Evolutionary conservation across 92 coral and sea anemone species (phyloP).

Genomic region (Umimayanthus kanabou): DNA sequence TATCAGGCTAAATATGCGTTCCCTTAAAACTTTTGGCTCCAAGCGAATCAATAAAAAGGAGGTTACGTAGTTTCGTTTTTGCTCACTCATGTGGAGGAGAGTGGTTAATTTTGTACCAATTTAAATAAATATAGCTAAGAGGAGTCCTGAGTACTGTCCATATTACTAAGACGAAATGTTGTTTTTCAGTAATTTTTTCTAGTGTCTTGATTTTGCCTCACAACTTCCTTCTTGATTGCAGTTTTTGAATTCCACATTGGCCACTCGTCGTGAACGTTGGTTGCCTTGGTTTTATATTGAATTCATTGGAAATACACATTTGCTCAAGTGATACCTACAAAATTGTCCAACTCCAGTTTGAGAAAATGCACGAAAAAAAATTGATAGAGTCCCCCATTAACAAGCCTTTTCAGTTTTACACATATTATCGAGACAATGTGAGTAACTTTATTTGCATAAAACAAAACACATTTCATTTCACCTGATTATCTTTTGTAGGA

Average conservation of each 20-base stretch:
- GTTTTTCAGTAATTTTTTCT: neutral
- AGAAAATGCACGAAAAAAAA: neutral
- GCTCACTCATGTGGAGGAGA: neutral
- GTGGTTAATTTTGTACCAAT: neutral
- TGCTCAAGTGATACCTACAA: neutral
- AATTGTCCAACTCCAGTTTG: neutral
- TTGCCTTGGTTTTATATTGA: neutral
- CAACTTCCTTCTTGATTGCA: neutral
- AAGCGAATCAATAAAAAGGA: neutral
- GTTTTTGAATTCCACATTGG: no score
- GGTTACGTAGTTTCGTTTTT: neutral
- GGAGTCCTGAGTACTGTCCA: neutral
- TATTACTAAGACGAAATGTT: neutral
- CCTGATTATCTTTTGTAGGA: constrained; percentile 15
- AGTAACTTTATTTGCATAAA: constrained; percentile 14
- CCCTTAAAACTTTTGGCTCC: constrained; percentile 2
- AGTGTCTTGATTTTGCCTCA: neutral
- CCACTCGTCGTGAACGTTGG: neutral
- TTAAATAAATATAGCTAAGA: neutral
- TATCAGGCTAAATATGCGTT: neutral
- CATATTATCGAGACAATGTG: constrained; percentile 7
- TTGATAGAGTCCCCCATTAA: neutral
- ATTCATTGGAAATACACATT: neutral
- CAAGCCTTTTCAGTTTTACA: neutral
- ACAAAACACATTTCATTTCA: constrained; percentile 19